phyloP scores from a whole-genome alignment of 2,888 invertebrate species.

The Neoascia interrupta region DNA sequence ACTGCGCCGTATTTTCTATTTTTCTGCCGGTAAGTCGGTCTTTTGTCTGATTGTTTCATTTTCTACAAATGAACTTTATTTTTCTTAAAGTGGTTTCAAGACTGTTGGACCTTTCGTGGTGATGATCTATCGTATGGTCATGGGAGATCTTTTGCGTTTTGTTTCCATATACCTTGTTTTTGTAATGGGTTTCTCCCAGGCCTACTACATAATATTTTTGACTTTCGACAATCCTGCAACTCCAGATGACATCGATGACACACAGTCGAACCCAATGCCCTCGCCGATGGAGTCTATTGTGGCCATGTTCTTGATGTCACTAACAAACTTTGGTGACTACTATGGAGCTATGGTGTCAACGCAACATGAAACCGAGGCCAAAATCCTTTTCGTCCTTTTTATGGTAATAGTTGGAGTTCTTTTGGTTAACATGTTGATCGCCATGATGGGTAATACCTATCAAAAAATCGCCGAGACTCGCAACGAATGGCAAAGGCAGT shows the following conservation, averaged over 20 bases:
- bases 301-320: conserved; percentile 99
- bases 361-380: conserved; percentile 92
- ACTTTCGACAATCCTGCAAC: conserved; percentile 92
- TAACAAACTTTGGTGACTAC: conserved; percentile 97
- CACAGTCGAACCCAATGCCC: conserved; percentile 91
- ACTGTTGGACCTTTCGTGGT: conserved; percentile 99
- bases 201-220: conserved; percentile 94
- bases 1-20: conserved; percentile 98
- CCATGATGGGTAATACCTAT: conserved; percentile 99
- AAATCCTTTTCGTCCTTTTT: conserved; percentile 96
- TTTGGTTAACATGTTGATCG: conserved; percentile 98
- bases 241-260: conserved; percentile 90
- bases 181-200: conserved; percentile 97
- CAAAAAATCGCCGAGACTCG: conserved; percentile 98
- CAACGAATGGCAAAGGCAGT: conserved; percentile 98
- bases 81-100: conserved; percentile 91
- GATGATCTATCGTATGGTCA: conserved; percentile 99
- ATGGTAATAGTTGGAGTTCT: conserved; percentile 98
- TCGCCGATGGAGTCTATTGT: conserved; percentile 96
- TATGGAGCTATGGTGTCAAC: conserved; percentile 94
- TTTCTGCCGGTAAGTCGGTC: conserved; percentile 90
- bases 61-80: background rate
- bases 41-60: background rate
- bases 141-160: conserved; percentile 96
- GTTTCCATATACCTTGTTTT: conserved; percentile 98